Evolutionary conservation across 2,113 vertebrate genomes (phyloP).

Genomic region (Andinoacara biseriatus): DNA sequence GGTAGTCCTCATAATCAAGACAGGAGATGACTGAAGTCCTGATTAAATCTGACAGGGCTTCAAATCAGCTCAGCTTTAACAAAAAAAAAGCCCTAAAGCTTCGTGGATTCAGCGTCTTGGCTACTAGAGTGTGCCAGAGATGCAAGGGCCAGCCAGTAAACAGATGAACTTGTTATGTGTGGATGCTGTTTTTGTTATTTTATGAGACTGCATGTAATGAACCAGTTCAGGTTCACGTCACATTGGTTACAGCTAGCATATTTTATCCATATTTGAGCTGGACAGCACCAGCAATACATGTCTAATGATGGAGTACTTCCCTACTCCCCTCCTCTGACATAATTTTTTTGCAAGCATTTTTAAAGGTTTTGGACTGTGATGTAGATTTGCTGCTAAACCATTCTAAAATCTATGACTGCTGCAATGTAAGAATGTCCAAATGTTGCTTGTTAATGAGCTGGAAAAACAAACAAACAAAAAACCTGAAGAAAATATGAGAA

Average conservation of each 20-base stretch:
- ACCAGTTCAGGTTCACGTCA: neutral
- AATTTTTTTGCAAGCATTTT: neutral
- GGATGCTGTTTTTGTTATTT: slow-evolving; percentile 11
- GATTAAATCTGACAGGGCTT: slow-evolving; percentile 76
- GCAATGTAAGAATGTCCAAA: neutral
- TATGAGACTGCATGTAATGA: neutral
- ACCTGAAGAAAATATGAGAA: neutral
- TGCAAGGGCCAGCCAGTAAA: slow-evolving; percentile 39
- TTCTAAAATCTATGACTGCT: slow-evolving; percentile 23
- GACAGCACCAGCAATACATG: slow-evolving; percentile 10
- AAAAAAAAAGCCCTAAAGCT: slow-evolving; percentile 56
- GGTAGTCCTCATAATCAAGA: slow-evolving; percentile 66
- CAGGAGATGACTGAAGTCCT: slow-evolving; percentile 51
- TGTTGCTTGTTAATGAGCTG: slow-evolving; percentile 6
- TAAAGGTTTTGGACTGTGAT: neutral
- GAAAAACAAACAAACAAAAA: neutral
- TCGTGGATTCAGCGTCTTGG: slow-evolving; percentile 28
- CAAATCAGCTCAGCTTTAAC: slow-evolving; percentile 68
- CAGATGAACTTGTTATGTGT: slow-evolving; percentile 27
- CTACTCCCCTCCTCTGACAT: neutral
- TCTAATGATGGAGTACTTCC: neutral
- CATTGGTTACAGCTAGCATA: neutral
- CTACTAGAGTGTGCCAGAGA: slow-evolving; percentile 34
- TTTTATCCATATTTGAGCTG: slow-evolving; percentile 6
- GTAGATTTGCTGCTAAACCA: neutral